Conservation (phyloP, 2,113 vertebrate genomes). For the Anarhynchus alexandrinus region DNA sequence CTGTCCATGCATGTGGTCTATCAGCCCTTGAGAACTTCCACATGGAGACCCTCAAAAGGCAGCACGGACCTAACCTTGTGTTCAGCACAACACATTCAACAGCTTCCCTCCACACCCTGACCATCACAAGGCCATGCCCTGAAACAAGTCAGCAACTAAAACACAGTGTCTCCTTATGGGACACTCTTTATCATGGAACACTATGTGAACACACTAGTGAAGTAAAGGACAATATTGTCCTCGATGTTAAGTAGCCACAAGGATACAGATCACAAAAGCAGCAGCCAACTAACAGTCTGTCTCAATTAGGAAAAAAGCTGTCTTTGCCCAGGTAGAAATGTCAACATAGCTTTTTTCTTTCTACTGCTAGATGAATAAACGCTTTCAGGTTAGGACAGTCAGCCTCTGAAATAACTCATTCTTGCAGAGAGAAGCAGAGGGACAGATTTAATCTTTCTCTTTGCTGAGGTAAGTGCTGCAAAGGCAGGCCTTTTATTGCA, state of each 20-base stretch:
- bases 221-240: slow-evolving; percentile 43
- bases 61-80: background rate
- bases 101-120: background rate
- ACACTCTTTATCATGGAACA: background rate
- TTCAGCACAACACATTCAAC: background rate
- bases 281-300: slow-evolving; percentile 14
- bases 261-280: slow-evolving; percentile 44
- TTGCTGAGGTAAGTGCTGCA: background rate
- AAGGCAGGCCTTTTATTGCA: background rate
- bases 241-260: slow-evolving; percentile 46
- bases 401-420: slow-evolving; percentile 21
- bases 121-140: background rate
- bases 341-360: slow-evolving; percentile 26
- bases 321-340: slow-evolving; percentile 67
- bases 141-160: background rate
- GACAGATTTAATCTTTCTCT: background rate
- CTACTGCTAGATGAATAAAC: slow-evolving; percentile 58
- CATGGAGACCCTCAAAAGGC: background rate
- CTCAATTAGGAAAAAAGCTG: slow-evolving; percentile 49
- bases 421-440: background rate
- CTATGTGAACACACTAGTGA: background rate
- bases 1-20: background rate
- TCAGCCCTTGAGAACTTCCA: background rate
- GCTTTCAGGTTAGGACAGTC: slow-evolving; percentile 51
- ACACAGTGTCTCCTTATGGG: background rate